Conservation (phyloP, 2,888 invertebrate species). For the Leptinotarsa peninsularis region DNA sequence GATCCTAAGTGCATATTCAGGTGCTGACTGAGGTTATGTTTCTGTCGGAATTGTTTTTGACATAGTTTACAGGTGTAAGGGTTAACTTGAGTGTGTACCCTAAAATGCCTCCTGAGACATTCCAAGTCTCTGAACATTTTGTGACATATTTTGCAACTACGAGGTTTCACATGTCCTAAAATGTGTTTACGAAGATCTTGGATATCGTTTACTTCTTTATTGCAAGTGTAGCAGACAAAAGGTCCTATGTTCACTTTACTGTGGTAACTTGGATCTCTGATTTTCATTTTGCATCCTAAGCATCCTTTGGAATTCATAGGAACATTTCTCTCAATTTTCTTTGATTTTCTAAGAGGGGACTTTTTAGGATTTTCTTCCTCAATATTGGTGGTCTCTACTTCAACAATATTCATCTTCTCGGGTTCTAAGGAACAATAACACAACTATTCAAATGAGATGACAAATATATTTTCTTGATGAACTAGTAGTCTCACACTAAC, state of each 20-base stretch:
- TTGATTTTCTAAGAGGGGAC: neutral
- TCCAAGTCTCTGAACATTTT: constrained; percentile 36
- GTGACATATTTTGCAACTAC: constrained; percentile 39
- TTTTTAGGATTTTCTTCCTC: neutral
- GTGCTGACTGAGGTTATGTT: constrained; percentile 37
- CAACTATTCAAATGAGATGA: neutral
- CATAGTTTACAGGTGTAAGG: constrained; percentile 40
- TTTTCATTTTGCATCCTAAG: constrained; percentile 35
- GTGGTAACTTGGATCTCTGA: constrained; percentile 34
- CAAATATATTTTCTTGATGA: neutral
- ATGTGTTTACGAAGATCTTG: constrained; percentile 36
- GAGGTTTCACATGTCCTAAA: constrained; percentile 25
- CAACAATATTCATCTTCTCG: constrained; percentile 7
- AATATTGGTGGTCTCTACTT: constrained; percentile 8
- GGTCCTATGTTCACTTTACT: constrained; percentile 26
- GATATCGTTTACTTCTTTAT: constrained; percentile 27
- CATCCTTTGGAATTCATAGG: constrained; percentile 31
- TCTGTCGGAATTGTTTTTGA: constrained; percentile 37
- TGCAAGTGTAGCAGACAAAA: constrained; percentile 37
- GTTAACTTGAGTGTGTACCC: constrained; percentile 39
- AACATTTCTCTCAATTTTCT: neutral
- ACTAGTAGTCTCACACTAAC: too few species aligned
- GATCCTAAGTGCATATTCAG: constrained; percentile 27
- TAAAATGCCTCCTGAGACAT: constrained; percentile 31
- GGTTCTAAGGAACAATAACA: constrained; percentile 25